Evolutionary conservation across 1,140 invertebrate species (phyloP).

Genomic region (Aleiodes sp.): DNA sequence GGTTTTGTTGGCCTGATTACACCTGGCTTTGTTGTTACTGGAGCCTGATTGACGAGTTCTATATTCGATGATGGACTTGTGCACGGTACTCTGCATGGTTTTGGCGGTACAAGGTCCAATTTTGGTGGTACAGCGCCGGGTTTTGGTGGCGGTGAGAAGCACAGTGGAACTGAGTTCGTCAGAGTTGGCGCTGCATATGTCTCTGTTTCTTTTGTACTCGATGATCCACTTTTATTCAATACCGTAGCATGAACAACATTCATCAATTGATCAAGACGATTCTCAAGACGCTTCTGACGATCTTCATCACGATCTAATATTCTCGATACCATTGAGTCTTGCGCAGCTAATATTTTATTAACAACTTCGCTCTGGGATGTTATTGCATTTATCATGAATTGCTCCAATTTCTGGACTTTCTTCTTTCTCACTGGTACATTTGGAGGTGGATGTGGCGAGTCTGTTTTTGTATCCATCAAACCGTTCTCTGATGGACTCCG

Average conservation of each 20-base stretch:
- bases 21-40: slow-evolving; percentile 52
- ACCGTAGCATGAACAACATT: slow-evolving; percentile 58
- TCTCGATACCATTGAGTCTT: slow-evolving; percentile 59
- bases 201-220: slow-evolving; percentile 35
- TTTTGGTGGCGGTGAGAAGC: slow-evolving; percentile 58
- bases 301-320: slow-evolving; percentile 61
- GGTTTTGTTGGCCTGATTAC: slow-evolving; percentile 54
- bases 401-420: slow-evolving; percentile 61
- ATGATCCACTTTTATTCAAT: slow-evolving; percentile 48
- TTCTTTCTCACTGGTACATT: slow-evolving; percentile 59
- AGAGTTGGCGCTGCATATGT: slow-evolving; percentile 3
- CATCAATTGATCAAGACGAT: slow-evolving; percentile 59
- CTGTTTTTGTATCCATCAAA: slow-evolving; percentile 51
- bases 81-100: slow-evolving; percentile 61
- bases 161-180: slow-evolving; percentile 48
- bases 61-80: slow-evolving; percentile 50
- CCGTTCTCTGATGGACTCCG: slow-evolving; percentile 54
- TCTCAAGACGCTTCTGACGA: slow-evolving; percentile 59
- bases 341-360: slow-evolving; percentile 62
- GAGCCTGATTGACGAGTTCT: slow-evolving; percentile 55
- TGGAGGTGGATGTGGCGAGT: slow-evolving; percentile 51
- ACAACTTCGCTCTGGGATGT: slow-evolving; percentile 64
- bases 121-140: slow-evolving; percentile 60
- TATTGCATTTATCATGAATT: slow-evolving; percentile 59
- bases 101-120: slow-evolving; percentile 61